These are phyloP conservation scores for Nestor notabilis DNA, from an alignment of 2,113 vertebrate genomes.

Conservation along the genomic window DNA sequence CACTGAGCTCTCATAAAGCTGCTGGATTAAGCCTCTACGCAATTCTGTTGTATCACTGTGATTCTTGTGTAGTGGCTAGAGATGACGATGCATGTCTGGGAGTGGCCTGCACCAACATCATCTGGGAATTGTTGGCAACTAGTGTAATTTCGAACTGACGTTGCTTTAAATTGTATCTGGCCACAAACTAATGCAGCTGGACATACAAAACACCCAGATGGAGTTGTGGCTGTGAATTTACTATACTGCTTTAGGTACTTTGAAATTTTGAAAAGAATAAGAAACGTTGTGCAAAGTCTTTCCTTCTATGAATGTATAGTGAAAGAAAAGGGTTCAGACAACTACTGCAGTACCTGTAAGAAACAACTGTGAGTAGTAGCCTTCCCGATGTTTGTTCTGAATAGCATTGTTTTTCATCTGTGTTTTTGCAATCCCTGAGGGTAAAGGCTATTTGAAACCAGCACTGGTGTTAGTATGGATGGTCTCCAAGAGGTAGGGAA, in stretches of 20 bases:
- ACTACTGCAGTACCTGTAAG: neutral
- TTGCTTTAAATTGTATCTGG: neutral
- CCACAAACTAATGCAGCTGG: neutral
- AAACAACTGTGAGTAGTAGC: neutral
- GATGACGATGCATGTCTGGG: accelerated
- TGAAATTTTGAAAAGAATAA: neutral
- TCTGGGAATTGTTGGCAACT: neutral
- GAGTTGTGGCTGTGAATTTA: neutral
- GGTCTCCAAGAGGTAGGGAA: neutral
- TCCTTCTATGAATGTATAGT: neutral
- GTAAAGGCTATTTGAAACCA: neutral
- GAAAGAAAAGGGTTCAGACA: neutral
- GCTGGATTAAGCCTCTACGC: neutral
- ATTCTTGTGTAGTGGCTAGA: accelerated
- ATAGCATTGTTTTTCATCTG: neutral
- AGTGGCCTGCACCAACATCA: neutral
- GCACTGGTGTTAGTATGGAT: neutral
- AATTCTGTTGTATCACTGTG: neutral
- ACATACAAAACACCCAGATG: neutral
- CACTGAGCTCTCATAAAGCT: neutral
- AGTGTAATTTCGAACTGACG: neutral
- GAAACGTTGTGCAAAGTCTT: neutral
- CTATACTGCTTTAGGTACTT: neutral
- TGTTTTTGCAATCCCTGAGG: neutral
- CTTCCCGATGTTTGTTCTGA: neutral